Evolutionary conservation across 2,797 vertebrate species (phyloP).

Genomic region (Allobates femoralis): DNA sequence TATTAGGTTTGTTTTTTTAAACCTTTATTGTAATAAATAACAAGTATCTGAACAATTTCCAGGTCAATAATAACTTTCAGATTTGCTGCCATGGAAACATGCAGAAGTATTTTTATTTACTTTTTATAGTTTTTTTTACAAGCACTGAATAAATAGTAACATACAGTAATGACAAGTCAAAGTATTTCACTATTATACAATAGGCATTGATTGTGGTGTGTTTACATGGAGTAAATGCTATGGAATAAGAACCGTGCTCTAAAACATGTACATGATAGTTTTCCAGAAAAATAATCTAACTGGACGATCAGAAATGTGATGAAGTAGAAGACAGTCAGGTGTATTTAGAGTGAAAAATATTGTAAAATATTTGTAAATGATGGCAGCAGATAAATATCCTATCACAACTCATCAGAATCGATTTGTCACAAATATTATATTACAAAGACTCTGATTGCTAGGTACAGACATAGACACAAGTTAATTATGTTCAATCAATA

Average conservation of each 20-base stretch:
- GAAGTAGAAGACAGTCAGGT: too few species aligned
- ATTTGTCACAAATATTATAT: too few species aligned
- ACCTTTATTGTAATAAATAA: background rate
- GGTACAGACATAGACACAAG: too few species aligned
- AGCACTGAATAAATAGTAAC: background rate
- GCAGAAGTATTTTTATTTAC: background rate
- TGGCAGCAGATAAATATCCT: too few species aligned
- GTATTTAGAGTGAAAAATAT: too few species aligned
- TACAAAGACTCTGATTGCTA: too few species aligned
- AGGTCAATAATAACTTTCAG: background rate
- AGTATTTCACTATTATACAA: background rate
- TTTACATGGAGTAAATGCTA: background rate
- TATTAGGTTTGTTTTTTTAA: background rate
- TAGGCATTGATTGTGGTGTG: background rate
- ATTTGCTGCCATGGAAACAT: conserved; percentile 3
- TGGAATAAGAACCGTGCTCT: background rate
- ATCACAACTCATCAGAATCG: too few species aligned
- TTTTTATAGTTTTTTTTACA: background rate
- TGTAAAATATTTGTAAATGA: too few species aligned
- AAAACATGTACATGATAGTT: background rate
- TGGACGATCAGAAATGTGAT: too few species aligned
- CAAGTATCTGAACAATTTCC: background rate
- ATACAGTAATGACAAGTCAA: background rate
- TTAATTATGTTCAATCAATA: too few species aligned
- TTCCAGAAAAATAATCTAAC: background rate